phyloP scores from a whole-genome alignment of 2,797 vertebrate species.

The Heliangelus exortis region DNA sequence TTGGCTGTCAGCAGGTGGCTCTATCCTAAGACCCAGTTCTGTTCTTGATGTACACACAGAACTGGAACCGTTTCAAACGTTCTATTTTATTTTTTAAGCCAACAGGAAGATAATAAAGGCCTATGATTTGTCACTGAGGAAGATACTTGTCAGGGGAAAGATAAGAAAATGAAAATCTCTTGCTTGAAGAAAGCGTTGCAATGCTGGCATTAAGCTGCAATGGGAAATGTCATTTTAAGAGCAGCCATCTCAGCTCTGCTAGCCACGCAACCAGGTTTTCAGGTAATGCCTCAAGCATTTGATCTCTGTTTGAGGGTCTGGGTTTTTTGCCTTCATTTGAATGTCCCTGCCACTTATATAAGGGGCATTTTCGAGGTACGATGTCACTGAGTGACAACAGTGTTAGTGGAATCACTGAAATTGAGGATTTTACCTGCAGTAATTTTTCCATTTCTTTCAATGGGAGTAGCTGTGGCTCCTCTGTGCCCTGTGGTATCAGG shows the following conservation, averaged over 20 bases:
- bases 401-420: background rate
- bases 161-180: background rate
- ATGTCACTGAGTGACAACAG: background rate
- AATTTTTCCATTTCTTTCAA: background rate
- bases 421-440: background rate
- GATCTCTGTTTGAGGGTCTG: background rate
- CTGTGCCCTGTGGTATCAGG: background rate
- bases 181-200: background rate
- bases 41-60: background rate
- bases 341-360: background rate
- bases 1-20: constrained; percentile 53
- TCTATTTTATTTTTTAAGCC: background rate
- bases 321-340: background rate
- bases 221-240: background rate
- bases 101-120: background rate
- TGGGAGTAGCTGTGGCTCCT: background rate
- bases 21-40: background rate
- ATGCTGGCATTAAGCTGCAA: background rate
- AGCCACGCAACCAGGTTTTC: background rate
- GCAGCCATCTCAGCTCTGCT: background rate
- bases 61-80: background rate
- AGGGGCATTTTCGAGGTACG: background rate
- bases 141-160: background rate
- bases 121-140: background rate
- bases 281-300: background rate